Evolutionary conservation across 2,113 vertebrate genomes (phyloP), one percentile per base, ranked within the genome.

Genomic region (Gymnarchus niloticus): DNA sequence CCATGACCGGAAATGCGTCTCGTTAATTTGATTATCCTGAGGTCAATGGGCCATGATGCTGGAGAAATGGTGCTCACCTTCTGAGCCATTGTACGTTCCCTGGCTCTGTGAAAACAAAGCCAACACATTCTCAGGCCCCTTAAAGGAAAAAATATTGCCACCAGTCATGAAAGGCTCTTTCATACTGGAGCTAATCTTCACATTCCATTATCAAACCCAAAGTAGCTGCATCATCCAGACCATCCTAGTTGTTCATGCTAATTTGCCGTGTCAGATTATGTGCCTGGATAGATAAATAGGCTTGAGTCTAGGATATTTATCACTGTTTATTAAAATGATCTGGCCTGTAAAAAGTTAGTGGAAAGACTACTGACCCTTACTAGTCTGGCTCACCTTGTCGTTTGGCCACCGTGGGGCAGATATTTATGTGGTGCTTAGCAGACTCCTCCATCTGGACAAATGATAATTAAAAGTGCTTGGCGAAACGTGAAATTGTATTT

Each of bases 21-120:
- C 7, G n/a, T 56, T 81, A 21, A 48, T 82, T 82, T 82, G 49
- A 33, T 82, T 82, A 82, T 82, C 80, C 14, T 54, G 49, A 82
- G 80, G 51, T 82, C 51, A 82, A 54, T 33, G 80, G 80, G 1
- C 80, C 28, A 51, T 82, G 25, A 25, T 56, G n/a, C 51, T 37
- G 17, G 25, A 25, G 80, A 54, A 54, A 82, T 17, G 17, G 51
- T 5, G 17, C 28, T 56, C 14, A 5, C 2, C 1, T 23, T 12
- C 77, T 9, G 48, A 81, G 77, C 77, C 77, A 81, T 25, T 21
- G 46, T 7, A 51, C 33, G 49, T 14, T 52, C 5, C 78, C 46
- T 23, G 0, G 46, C 25, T 81, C 49, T 52, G 25, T 54, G 49
- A 54, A 56, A 82, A 82, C 80, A n/a, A n/a, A 54, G 51, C 49